Evolutionary conservation across 2,113 vertebrate species (phyloP).

Genomic region (Dermatemys mawii): DNA sequence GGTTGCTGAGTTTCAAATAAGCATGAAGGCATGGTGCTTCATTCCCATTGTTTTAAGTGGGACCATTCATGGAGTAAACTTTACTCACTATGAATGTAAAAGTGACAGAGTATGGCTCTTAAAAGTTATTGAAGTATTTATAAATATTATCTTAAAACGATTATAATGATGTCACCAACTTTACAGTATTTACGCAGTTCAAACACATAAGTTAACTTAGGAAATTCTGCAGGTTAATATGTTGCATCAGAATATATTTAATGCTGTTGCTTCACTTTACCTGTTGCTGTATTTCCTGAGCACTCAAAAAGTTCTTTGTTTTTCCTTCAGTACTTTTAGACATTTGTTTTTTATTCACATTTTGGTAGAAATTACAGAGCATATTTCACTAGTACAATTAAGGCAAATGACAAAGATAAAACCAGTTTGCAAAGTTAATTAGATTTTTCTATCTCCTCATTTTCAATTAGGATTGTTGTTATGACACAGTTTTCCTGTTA

Average conservation of each 20-base stretch:
- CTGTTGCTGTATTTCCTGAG: background rate
- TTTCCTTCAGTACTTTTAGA: slow-evolving; percentile 48
- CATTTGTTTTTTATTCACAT: slow-evolving; percentile 44
- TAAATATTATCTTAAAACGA: background rate
- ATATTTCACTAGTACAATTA: slow-evolving; percentile 73
- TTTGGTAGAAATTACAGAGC: slow-evolving; percentile 65
- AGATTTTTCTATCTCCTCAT: slow-evolving; percentile 82
- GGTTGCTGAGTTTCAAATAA: background rate
- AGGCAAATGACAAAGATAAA: slow-evolving; percentile 82
- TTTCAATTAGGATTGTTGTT: slow-evolving; percentile 81
- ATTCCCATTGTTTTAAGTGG: background rate
- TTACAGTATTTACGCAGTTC: background rate
- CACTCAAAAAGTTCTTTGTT: background rate
- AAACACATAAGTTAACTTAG: background rate
- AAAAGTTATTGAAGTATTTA: background rate
- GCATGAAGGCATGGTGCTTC: background rate
- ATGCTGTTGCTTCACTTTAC: background rate
- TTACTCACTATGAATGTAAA: fast-evolving
- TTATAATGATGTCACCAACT: background rate
- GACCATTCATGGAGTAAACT: background rate
- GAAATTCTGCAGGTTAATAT: background rate
- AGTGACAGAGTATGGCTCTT: background rate
- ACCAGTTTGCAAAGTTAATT: slow-evolving; percentile 84
- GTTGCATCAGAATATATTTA: background rate
- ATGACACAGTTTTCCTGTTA: slow-evolving; percentile 72